Conservation (phyloP, 2,113 vertebrate genomes). For the Taurulus bubalis region DNA sequence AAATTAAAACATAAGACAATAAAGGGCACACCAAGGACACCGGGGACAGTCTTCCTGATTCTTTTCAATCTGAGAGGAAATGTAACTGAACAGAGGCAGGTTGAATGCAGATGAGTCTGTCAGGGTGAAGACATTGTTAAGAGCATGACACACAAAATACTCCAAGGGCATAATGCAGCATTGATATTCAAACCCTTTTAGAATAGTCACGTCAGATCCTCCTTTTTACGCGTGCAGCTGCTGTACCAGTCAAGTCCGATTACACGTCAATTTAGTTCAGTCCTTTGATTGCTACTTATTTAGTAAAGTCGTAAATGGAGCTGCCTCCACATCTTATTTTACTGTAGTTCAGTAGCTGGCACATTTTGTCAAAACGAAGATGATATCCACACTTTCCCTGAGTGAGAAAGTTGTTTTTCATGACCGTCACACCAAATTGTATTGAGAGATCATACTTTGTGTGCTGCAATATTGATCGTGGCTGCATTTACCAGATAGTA, state of each 20-base stretch:
- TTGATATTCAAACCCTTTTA: conserved; percentile 12
- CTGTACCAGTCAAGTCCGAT: conserved; percentile 15
- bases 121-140: conserved; percentile 38
- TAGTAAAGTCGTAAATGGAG: background rate
- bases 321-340: background rate
- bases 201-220: background rate
- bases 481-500: background rate
- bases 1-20: background rate
- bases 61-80: conserved; percentile 47
- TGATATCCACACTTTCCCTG: background rate
- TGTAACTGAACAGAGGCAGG: conserved; percentile 38
- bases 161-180: conserved; percentile 2
- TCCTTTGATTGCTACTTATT: conserved; percentile 14
- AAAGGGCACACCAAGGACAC: conserved; percentile 23
- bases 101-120: conserved; percentile 47
- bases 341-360: background rate
- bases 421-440: background rate
- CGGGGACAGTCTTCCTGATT: conserved; percentile 45
- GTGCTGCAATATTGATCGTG: background rate
- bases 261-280: background rate
- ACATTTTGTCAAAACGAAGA: background rate
- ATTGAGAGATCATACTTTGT: background rate
- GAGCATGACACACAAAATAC: conserved; percentile 31
- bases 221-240: background rate
- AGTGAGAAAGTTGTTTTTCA: background rate